Conservation (phyloP, 1,140 invertebrate genomes). For the Papilio dardanus region DNA sequence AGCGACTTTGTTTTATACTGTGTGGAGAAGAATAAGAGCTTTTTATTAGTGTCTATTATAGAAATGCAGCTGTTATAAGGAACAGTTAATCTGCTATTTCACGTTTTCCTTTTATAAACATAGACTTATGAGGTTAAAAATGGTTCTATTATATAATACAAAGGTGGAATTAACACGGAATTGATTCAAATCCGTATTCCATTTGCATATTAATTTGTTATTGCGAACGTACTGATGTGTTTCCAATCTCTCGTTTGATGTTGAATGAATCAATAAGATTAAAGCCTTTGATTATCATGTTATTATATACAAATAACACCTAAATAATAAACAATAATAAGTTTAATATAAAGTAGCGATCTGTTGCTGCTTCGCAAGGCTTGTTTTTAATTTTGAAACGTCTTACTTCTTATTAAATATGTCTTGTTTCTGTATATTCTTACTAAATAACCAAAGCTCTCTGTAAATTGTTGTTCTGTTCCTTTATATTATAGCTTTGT, state of each 20-base stretch:
- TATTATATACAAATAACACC: background rate
- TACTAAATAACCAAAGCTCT: too few species aligned
- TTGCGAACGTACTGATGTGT: slow-evolving; percentile 7
- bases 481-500: too few species aligned
- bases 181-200: slow-evolving; percentile 6
- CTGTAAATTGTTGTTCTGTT: too few species aligned
- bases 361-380: too few species aligned
- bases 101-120: background rate
- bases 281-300: background rate
- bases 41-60: too few species aligned
- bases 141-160: background rate
- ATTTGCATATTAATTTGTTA: slow-evolving; percentile 6
- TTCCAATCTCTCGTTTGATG: background rate
- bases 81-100: background rate
- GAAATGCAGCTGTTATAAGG: too few species aligned
- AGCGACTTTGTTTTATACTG: too few species aligned
- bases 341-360: too few species aligned
- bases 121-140: background rate
- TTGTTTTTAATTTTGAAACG: too few species aligned
- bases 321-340: background rate
- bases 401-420: too few species aligned
- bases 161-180: background rate
- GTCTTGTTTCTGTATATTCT: too few species aligned
- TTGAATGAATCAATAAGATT: background rate
- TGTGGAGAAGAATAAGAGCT: too few species aligned